Base-by-base conservation (phyloP, 2,113 vertebrate genomes). In the Eurystomus gularis region DNA sequence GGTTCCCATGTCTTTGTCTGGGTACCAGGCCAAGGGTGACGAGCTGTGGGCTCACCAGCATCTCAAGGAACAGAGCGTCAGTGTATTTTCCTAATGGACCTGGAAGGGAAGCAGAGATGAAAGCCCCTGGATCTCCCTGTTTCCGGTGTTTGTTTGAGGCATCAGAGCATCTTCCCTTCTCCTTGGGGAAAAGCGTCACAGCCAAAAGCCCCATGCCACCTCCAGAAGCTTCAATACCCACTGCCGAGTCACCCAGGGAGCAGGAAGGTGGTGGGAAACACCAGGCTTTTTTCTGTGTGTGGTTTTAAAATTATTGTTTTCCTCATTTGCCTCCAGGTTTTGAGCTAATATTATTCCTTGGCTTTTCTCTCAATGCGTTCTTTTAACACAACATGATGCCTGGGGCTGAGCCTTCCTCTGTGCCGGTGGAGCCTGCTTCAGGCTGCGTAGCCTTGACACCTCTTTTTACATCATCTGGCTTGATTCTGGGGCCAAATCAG, bases 331-430 rank as follows among this genome's bases (percentile, higher is more conserved):
- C 52, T 55, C 10, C 40, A 26, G 28, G 9, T 73, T 90, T 86
- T 55, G 69, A 81, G 7, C 28, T 15, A 14, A 0, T 54, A 2
- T 46, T 60, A 31, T 37, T 55, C 35, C 51, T 86, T 17, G 33
- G 10, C 51, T 75, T 93, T 72, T 72, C 20, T 78, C 86, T 54
- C 46, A 2, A 11, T 1, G 1, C 19, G 14, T 78, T 52, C 42
- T 65, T 79, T 58, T 33, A 49, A 64, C 28, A 44, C 7, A 4
- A 8, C 1, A 26, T 4, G 29, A 11, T 57, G n/a, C n/a, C 25
- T 0, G 0, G 49, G 35, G 20, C 26, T 58, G 35, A 82, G 16
- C 40, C 21, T 57, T n/a, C 3, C 18, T 37, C 33, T 3, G 3
- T 58, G 42, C 33, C 6, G 2, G 46, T 3, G 11, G 51, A 81